Percentiles rank a stretch among this genome's conserved stretches.
These are phyloP conservation scores for Megalops cyprinoides DNA, from an alignment of 2,797 vertebrate genomes.

Conservation along the genomic window DNA sequence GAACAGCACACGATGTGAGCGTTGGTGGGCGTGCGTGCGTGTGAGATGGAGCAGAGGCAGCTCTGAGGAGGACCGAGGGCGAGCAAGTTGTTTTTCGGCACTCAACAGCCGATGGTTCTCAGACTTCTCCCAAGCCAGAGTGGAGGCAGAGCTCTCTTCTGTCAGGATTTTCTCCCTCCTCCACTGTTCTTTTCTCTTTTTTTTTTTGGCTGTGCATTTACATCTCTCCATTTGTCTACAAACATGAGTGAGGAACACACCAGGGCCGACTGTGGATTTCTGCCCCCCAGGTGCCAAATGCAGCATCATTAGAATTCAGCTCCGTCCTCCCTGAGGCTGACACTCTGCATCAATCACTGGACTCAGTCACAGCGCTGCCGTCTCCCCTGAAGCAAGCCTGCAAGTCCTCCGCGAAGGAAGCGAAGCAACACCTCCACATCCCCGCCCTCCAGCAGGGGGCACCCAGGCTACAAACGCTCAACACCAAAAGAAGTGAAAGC, in stretches of 20 bases:
- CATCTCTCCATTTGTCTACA: slow-evolving; percentile 13
- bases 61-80: not conserved
- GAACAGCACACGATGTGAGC: not conserved
- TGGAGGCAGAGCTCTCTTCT: not conserved
- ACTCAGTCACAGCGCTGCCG: not conserved
- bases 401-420: not conserved
- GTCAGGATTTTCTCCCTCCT: not conserved
- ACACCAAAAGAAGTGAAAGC: not conserved
- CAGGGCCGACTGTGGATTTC: slow-evolving; percentile 39
- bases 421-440: not conserved
- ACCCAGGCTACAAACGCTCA: no score
- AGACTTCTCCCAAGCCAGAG: not conserved
- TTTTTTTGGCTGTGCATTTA: slow-evolving; percentile 23
- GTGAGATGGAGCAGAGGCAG: not conserved
- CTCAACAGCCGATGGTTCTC: not conserved
- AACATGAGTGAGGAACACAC: not conserved
- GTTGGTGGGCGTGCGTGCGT: not conserved
- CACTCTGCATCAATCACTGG: slow-evolving; percentile 55
- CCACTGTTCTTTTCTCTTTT: not conserved
- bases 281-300: slow-evolving; percentile 58
- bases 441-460: not conserved
- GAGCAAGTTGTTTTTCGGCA: not conserved
- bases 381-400: not conserved
- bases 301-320: slow-evolving; percentile 62
- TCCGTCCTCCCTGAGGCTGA: slow-evolving; percentile 55